Percentiles rank a stretch among this genome's conserved stretches.
Conservation (phyloP, 2,797 vertebrate species). For the Pachyuromys duprasi region DNA sequence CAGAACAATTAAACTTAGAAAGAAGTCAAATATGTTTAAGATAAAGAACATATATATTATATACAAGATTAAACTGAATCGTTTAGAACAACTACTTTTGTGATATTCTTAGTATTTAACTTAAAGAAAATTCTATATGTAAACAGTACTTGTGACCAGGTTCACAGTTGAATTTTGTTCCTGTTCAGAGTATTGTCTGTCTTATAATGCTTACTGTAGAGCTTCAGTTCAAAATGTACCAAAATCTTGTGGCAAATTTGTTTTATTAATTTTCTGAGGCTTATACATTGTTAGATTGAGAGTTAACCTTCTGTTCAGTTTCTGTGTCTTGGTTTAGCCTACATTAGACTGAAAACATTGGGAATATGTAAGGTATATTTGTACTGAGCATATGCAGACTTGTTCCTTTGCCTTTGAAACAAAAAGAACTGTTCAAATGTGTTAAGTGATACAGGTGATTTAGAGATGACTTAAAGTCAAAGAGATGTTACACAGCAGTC, state of each 20-base stretch:
- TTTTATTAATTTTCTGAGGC: background rate
- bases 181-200: background rate
- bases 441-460: background rate
- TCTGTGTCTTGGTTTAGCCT: background rate
- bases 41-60: background rate
- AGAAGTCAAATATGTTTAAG: background rate
- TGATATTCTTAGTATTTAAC: background rate
- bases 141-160: background rate
- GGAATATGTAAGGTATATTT: background rate
- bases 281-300: background rate
- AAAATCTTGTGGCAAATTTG: background rate
- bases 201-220: background rate
- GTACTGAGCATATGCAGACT: background rate
- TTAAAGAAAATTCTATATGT: background rate
- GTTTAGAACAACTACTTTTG: background rate
- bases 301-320: background rate
- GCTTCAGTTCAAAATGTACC: background rate
- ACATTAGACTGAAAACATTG: background rate
- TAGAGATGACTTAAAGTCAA: background rate
- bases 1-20: background rate
- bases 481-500: rapidly evolving
- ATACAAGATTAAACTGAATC: background rate
- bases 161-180: background rate
- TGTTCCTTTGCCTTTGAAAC: background rate
- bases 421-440: background rate